Evolutionary conservation across 2,797 vertebrate genomes (phyloP), one percentile per base, ranked within the genome.

Genomic region (Pangasius sanitwongsei): DNA sequence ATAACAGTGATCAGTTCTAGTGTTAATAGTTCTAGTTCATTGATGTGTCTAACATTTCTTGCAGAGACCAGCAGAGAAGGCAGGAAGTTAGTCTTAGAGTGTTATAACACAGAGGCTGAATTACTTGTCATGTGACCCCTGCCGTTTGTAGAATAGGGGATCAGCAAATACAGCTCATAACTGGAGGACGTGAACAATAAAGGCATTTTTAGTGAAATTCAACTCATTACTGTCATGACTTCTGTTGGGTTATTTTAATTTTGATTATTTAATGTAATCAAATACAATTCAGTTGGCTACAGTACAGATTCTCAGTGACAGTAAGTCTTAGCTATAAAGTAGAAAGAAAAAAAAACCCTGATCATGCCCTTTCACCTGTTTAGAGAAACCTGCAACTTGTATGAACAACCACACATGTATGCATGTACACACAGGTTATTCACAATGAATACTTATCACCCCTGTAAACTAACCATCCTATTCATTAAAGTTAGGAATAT

Each of bases 311-410:
- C 75, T 9, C 16, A 55, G 48, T 61, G 57, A 61, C 57, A 37
- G 34, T 6, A 37, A 9, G 34, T 41, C 34, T 37, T 25, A 67
- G 63, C 18, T 67, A 55, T 61, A 83, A 83, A 87, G 12, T 55
- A 85, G 23, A 8, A 41, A 86, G 75, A 88, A n/a, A 75, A 77
- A 53, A 53, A 81, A 83, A 90, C 77, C 89, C 89, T 83, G 83
- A 83, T 86, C 41, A 83, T 75, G 63, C 63, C 67, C 69, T 77
- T 77, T 75, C 34, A 67, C 83, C 75, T 86, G 77, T 83, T 86
- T 13, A 78, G 11, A 85, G 23, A 72, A 88, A 34, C 72, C 72
- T 86, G 63, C 50, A 89, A 77, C 55, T 77, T 74, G n/a, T 37
- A 53, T 87, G 57, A 74, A 85, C 77, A 67, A 55, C 78, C 74